These are phyloP conservation scores for Tiphia femorata DNA, from an alignment of 2,888 invertebrate genomes.

Conservation along the genomic window DNA sequence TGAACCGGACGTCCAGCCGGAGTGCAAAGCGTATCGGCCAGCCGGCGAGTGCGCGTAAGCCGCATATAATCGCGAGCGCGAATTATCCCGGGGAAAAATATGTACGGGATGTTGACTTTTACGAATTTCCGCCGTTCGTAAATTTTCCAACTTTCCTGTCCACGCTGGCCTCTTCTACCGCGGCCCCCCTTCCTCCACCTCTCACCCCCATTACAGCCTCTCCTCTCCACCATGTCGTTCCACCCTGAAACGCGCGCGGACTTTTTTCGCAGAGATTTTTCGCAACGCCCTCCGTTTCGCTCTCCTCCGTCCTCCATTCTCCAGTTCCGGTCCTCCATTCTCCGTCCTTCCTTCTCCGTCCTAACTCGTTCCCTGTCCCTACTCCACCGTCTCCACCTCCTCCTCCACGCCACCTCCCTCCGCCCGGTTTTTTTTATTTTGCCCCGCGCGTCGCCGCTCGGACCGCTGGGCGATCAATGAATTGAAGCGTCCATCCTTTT, in stretches of 20 bases:
- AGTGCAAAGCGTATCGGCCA: too few species aligned
- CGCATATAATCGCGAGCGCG: too few species aligned
- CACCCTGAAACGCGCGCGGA: conserved; percentile 38
- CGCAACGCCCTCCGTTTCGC: conserved; percentile 54
- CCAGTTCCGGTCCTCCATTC: conserved; percentile 35
- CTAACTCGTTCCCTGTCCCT: conserved; percentile 20
- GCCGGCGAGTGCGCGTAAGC: too few species aligned
- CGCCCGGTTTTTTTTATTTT: conserved; percentile 56
- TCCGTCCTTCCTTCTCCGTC: conserved; percentile 16
- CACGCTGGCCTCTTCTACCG: conserved; percentile 5
- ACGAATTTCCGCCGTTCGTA: conserved; percentile 43
- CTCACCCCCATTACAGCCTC: background rate
- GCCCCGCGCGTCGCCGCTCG: conserved; percentile 62
- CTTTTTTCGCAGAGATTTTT: conserved; percentile 56
- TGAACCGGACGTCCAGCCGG: too few species aligned
- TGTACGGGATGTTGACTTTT: conserved; percentile 43
- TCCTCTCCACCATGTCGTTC: conserved; percentile 22
- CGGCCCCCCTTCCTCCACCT: conserved; percentile 1
- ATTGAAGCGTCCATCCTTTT: conserved; percentile 67
- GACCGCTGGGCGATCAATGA: conserved; percentile 68
- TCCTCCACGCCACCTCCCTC: conserved; percentile 26
- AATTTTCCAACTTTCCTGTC: conserved; percentile 37
- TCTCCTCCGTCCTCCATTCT: conserved; percentile 29
- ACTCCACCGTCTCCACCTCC: conserved; percentile 19
- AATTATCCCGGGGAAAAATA: conserved; percentile 27